Evolutionary conservation across 2,888 invertebrate species (phyloP).

Genomic region (Pinctada fucata): DNA sequence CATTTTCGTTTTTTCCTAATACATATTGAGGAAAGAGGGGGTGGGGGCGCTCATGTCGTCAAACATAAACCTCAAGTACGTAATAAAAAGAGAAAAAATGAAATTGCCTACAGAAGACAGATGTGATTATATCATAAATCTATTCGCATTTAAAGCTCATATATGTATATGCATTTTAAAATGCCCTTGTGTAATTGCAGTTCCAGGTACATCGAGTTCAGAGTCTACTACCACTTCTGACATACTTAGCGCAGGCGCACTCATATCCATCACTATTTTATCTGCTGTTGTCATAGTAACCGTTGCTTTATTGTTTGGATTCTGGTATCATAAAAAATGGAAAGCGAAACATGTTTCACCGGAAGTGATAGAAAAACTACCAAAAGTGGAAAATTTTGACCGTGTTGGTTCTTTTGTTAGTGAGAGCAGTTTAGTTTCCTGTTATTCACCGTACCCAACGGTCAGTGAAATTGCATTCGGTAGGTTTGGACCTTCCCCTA

Average conservation of each 20-base stretch:
- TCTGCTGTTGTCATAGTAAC: constrained; percentile 26
- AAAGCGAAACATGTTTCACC: constrained; percentile 24
- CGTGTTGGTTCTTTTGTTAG: constrained; percentile 36
- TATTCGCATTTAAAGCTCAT: too few relatives aligned
- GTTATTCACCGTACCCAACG: constrained; percentile 52
- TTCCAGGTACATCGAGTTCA: too few relatives aligned
- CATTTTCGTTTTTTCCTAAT: too few relatives aligned
- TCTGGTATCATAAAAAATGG: constrained; percentile 48
- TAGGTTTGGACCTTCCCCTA: constrained; percentile 50
- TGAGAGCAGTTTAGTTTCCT: constrained; percentile 41
- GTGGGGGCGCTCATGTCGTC: too few relatives aligned
- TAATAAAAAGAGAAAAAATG: too few relatives aligned
- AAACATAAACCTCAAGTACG: too few relatives aligned
- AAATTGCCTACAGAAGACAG: too few relatives aligned
- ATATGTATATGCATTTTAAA: too few relatives aligned
- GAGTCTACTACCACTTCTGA: neutral
- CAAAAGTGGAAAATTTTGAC: constrained; percentile 44
- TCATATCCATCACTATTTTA: neutral
- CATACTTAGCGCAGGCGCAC: neutral
- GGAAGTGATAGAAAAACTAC: constrained; percentile 40
- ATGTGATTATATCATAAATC: too few relatives aligned
- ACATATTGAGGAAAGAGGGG: too few relatives aligned
- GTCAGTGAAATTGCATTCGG: constrained; percentile 53
- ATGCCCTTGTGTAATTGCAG: too few relatives aligned
- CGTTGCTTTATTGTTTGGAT: constrained; percentile 33